phyloP scores from a whole-genome alignment of 2,113 vertebrate genomes.

The Athene cunicularia region DNA sequence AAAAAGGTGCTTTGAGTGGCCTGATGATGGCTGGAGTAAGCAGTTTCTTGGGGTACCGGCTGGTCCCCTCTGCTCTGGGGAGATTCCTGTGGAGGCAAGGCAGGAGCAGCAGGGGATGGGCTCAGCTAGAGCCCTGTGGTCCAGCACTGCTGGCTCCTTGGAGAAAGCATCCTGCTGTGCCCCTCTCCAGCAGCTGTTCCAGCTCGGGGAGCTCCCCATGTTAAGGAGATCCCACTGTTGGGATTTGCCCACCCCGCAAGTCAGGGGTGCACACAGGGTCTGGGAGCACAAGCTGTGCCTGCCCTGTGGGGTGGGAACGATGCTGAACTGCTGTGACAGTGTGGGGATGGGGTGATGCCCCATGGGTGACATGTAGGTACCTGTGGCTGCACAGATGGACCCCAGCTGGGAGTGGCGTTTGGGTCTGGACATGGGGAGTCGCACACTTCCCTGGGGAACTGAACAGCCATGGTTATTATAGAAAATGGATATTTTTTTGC shows the following conservation, averaged over 20 bases:
- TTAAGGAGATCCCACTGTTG: background rate
- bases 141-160: fast-evolving
- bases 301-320: fast-evolving
- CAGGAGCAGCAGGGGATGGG: background rate
- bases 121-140: background rate
- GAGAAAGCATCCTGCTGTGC: background rate
- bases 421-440: background rate
- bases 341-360: background rate
- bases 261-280: fast-evolving
- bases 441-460: fast-evolving
- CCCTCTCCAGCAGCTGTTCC: background rate
- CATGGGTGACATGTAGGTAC: fast-evolving
- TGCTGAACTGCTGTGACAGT: background rate
- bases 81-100: background rate
- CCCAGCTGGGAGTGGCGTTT: background rate
- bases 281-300: background rate
- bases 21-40: background rate
- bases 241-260: background rate
- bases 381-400: background rate
- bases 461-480: fast-evolving
- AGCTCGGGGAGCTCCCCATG: fast-evolving
- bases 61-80: background rate
- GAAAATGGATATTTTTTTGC: fast-evolving
- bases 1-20: background rate
- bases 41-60: background rate